Conservation (phyloP, 2,888 invertebrate genomes). For the Hartigia nigra region DNA sequence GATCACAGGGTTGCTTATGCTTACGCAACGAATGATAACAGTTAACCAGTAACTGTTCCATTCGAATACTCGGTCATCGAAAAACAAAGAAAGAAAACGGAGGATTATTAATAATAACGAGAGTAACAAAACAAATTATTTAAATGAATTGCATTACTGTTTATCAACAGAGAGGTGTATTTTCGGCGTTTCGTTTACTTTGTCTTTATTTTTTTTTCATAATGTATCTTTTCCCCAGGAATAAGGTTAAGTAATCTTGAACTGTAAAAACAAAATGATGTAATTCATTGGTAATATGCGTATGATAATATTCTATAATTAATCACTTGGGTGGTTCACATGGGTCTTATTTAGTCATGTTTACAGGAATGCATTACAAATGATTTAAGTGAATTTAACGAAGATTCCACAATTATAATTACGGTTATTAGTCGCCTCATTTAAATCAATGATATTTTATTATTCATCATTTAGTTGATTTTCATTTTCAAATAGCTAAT, state of each 20-base stretch:
- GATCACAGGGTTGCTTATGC: constrained; percentile 72
- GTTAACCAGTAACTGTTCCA: constrained; percentile 48
- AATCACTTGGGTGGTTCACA: not conserved
- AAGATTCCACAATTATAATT: not conserved
- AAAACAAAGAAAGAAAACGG: not conserved
- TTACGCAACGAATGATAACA: constrained; percentile 82
- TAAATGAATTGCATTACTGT: not conserved
- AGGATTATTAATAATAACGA: not conserved
- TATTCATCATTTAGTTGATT: not conserved
- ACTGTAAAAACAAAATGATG: not conserved
- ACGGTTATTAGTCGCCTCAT: no score
- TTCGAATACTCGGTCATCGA: not conserved
- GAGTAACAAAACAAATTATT: not conserved
- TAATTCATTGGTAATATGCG: not conserved
- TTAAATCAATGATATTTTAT: not conserved
- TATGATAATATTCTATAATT: not conserved
- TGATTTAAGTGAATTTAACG: not conserved
- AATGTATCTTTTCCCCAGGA: not conserved
- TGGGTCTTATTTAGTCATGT: not conserved
- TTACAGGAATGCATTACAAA: not conserved
- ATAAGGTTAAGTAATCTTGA: not conserved
- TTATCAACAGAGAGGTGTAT: not conserved
- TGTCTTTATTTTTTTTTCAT: not conserved
- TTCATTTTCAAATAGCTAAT: not conserved
- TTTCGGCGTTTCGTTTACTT: not conserved